A percentile compares a stretch with the other conserved stretches of the same genome.
phyloP scores from a whole-genome alignment of 1,140 invertebrate genomes.

The Penaeus chinensis region DNA sequence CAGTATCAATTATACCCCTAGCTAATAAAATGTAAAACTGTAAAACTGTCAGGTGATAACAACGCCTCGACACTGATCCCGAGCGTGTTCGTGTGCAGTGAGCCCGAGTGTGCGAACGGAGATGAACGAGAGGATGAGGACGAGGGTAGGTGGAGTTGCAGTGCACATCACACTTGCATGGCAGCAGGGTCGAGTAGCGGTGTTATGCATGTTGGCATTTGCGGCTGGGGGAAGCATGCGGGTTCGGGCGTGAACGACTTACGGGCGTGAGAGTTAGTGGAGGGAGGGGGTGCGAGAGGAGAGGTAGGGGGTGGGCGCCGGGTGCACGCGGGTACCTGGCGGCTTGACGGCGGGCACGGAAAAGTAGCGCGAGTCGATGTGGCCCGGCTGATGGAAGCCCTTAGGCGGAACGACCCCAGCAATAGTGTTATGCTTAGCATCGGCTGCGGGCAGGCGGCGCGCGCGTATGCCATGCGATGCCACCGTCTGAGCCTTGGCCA shows the following conservation, averaged over 20 bases:
- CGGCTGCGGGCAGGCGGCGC: conserved; percentile 53
- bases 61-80: too few relatives aligned
- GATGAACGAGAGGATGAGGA: background rate
- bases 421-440: conserved; percentile 63
- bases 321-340: conserved; percentile 64
- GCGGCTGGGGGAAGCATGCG: conserved; percentile 29
- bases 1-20: too few relatives aligned
- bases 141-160: background rate
- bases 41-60: too few relatives aligned
- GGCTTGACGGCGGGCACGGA: conserved; percentile 63
- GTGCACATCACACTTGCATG: background rate
- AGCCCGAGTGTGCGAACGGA: background rate
- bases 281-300: conserved; percentile 62
- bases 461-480: conserved; percentile 52
- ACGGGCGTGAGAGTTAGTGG: conserved; percentile 49
- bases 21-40: too few relatives aligned
- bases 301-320: conserved; percentile 58
- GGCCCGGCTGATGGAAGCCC: conserved; percentile 64
- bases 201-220: background rate
- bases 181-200: background rate
- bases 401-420: conserved; percentile 57
- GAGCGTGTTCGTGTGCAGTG: too few relatives aligned
- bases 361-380: conserved; percentile 63
- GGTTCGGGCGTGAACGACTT: conserved; percentile 44
- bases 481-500: conserved; percentile 52